Evolutionary conservation across 2,888 invertebrate genomes (phyloP).

Genomic region (Ernsta delagoae): DNA sequence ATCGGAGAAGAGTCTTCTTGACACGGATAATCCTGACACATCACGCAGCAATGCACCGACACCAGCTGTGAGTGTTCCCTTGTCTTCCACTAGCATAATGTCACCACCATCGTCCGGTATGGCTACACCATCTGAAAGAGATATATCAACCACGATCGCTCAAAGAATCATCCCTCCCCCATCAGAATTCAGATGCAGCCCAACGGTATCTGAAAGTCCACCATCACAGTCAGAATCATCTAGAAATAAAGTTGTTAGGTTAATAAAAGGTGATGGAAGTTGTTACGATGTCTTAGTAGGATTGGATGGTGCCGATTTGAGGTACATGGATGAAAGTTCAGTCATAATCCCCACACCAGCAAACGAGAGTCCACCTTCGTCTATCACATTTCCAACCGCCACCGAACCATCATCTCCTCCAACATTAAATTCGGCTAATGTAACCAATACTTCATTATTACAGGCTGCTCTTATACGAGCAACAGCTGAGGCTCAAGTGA

Average conservation of each 20-base stretch:
- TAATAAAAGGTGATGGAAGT: slow-evolving; percentile 84
- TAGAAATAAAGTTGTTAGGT: slow-evolving; percentile 81
- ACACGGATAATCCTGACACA: slow-evolving; percentile 83
- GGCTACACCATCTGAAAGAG: slow-evolving; percentile 74
- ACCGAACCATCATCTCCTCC: slow-evolving; percentile 87
- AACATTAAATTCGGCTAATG: slow-evolving; percentile 73
- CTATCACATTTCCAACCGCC: slow-evolving; percentile 84
- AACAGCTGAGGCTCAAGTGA: slow-evolving; percentile 83
- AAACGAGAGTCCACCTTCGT: slow-evolving; percentile 91
- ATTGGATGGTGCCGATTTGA: slow-evolving; percentile 93
- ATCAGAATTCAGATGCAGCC: slow-evolving; percentile 89
- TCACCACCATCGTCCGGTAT: slow-evolving; percentile 74
- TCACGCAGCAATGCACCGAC: slow-evolving; percentile 61
- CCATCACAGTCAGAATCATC: slow-evolving; percentile 83
- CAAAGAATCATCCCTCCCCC: slow-evolving; percentile 91
- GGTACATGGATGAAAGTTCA: slow-evolving; percentile 96
- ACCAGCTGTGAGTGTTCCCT: slow-evolving; percentile 62
- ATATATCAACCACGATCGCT: slow-evolving; percentile 81
- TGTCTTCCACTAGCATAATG: slow-evolving; percentile 64
- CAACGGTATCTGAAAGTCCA: slow-evolving; percentile 87
- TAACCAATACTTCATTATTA: slow-evolving; percentile 87
- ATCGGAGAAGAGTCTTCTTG: slow-evolving; percentile 86
- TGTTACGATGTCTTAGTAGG: slow-evolving; percentile 91
- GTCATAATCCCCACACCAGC: slow-evolving; percentile 91
- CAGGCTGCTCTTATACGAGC: slow-evolving; percentile 90